Percentiles rank a stretch among this genome's conserved stretches.
Conservation (phyloP, 2,888 invertebrate species). For the Drosophila borealis region DNA sequence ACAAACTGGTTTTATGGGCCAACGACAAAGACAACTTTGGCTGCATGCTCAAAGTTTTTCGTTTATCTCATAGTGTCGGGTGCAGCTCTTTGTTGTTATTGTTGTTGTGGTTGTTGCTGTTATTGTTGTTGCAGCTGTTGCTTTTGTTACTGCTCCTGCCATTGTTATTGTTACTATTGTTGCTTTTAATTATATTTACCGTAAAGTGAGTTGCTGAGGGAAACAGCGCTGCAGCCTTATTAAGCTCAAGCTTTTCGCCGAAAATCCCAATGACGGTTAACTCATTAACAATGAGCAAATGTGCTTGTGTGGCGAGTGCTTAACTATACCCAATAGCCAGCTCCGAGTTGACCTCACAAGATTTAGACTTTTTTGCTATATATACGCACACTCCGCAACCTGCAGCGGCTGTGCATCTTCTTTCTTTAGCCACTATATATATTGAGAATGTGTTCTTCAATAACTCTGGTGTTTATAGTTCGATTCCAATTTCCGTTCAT, state of each 20-base stretch:
- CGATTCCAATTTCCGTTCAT: too few relatives aligned
- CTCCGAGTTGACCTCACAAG: neutral
- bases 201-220: conserved; percentile 9
- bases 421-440: too few relatives aligned
- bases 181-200: conserved; percentile 47
- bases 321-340: neutral
- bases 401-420: too few relatives aligned
- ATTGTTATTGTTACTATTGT: conserved; percentile 40
- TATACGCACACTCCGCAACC: too few relatives aligned
- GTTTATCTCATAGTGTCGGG: conserved; percentile 53
- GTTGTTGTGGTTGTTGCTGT: conserved; percentile 11
- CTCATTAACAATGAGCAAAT: conserved; percentile 11
- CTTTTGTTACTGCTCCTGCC: conserved; percentile 12
- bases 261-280: conserved; percentile 6
- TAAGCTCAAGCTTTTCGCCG: conserved; percentile 8
- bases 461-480: too few relatives aligned
- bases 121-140: conserved; percentile 10
- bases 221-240: conserved; percentile 16
- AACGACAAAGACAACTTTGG: conserved; percentile 44
- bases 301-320: too few relatives aligned
- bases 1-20: conserved; percentile 30
- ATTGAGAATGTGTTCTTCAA: too few relatives aligned
- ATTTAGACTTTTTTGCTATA: too few relatives aligned
- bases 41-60: conserved; percentile 57
- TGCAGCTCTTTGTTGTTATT: conserved; percentile 26